These are phyloP conservation scores for Xerus inauris DNA, from an alignment of 2,113 vertebrate genomes.

Conservation along the genomic window DNA sequence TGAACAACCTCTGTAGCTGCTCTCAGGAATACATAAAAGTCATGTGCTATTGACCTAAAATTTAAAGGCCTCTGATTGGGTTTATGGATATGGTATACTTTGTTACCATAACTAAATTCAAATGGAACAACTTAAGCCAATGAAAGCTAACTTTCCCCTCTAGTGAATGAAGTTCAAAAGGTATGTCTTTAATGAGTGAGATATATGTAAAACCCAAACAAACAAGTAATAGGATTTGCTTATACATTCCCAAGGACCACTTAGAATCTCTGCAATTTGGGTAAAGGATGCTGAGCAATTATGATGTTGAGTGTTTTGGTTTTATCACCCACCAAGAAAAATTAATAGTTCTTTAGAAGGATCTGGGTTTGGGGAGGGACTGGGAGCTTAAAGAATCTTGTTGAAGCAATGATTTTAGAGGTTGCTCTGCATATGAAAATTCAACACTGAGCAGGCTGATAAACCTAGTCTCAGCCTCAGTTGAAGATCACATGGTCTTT, in stretches of 20 bases:
- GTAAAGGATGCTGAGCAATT: slow-evolving; percentile 67
- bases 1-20: neutral
- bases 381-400: slow-evolving; percentile 50
- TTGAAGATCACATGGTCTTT: slow-evolving; percentile 17
- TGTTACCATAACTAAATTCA: slow-evolving; percentile 60
- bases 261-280: slow-evolving; percentile 65
- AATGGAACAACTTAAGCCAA: slow-evolving; percentile 57
- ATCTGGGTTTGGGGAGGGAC: neutral
- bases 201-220: slow-evolving; percentile 57
- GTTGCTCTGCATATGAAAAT: slow-evolving; percentile 52
- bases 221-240: slow-evolving; percentile 71
- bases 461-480: neutral
- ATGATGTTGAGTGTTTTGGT: slow-evolving; percentile 75
- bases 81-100: slow-evolving; percentile 51
- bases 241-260: slow-evolving; percentile 61
- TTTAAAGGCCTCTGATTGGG: neutral
- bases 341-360: slow-evolving; percentile 76
- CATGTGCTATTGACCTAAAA: slow-evolving; percentile 52
- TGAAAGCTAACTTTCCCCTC: slow-evolving; percentile 32
- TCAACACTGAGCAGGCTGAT: slow-evolving; percentile 63
- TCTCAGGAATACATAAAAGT: neutral
- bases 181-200: slow-evolving; percentile 57
- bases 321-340: slow-evolving; percentile 80
- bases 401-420: slow-evolving; percentile 73
- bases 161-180: slow-evolving; percentile 56